Evolutionary conservation across 2,797 vertebrate genomes (phyloP), one percentile per base, ranked within the genome.

Genomic region (Sphenopsis melanotis): DNA sequence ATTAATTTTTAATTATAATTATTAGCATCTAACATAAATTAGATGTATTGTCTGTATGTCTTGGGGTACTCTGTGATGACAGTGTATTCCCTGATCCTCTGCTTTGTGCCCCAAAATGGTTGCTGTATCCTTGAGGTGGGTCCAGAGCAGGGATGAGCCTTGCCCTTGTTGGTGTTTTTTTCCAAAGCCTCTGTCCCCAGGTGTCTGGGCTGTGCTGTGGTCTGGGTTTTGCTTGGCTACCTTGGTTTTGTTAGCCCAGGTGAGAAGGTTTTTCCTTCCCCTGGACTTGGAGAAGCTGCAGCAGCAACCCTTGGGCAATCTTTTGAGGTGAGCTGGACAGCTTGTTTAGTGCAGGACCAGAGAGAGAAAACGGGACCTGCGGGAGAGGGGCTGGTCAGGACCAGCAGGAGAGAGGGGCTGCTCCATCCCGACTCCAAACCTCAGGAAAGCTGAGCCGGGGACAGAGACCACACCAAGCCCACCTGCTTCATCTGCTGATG

Each of bases 151-250:
- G 3, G 12, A 24, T 26, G n/a, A 53, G 10, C 23, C 29, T 11
- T 42, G 39, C 10, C 26, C 26, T 29, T 2, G 0, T 4, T 6
- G n/a, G 2, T 1, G 26, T 0, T 1, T 53, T 37, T 52, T 29
- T 2, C 1, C 76, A 17, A 32, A 27, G 14, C 18, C 41, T 39
- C 2, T 0, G 19, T 53, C 27, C 47, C 12, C 10, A 11, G 23
- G 15, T 21, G 17, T 14, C 5, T 0, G 1, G 34, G 15, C 7
- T 41, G 30, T 1, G 9, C 4, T 39, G 19, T 0, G 0, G 12
- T 30, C 15, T 41, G 64, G 19, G 16, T 15, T 41, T 57, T 30
- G 10, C 18, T 41, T 22, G 34, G 27, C 50, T 11, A 4, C 4
- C 15, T 39, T 41, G 53, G 24, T 24, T 59, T 50, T 50, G 5